These are phyloP conservation scores for Drosophila asahinai DNA, from an alignment of 1,140 invertebrate species.

Conservation along the genomic window DNA sequence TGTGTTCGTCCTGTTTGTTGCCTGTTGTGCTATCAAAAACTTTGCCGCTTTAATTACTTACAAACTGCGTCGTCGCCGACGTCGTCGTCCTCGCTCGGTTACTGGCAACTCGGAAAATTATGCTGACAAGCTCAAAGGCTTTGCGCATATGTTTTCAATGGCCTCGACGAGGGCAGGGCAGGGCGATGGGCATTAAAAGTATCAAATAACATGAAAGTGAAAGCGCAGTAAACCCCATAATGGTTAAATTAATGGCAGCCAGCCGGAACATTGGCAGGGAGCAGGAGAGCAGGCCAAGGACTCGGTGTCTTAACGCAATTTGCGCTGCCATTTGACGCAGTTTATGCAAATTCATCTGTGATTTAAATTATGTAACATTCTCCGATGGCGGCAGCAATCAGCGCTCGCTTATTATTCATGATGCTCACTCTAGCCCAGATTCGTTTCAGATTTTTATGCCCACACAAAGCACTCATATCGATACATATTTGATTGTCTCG, in stretches of 20 bases:
- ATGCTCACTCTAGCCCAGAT: conserved; percentile 56
- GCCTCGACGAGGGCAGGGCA: conserved; percentile 22
- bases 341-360: conserved; percentile 65
- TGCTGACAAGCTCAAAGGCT: conserved; percentile 66
- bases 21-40: conserved; percentile 75
- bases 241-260: conserved; percentile 75
- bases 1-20: conserved; percentile 8
- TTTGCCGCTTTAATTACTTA: conserved; percentile 77
- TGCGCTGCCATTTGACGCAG: conserved; percentile 60
- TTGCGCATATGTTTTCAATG: conserved; percentile 78
- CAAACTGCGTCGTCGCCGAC: conserved; percentile 32
- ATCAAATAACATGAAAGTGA: conserved; percentile 80
- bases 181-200: conserved; percentile 56
- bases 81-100: conserved; percentile 27
- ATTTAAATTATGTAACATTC: conserved; percentile 65
- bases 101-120: conserved; percentile 37
- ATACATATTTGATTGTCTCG: conserved; percentile 61
- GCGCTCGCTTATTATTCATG: conserved; percentile 78
- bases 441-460: conserved; percentile 71
- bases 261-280: conserved; percentile 31
- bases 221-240: conserved; percentile 76
- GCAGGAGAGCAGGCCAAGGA: conserved; percentile 21
- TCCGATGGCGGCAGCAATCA: conserved; percentile 54
- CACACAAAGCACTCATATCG: conserved; percentile 41
- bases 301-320: conserved; percentile 57